A percentile compares a stretch with the other conserved stretches of the same genome.
These are phyloP conservation scores for Eremobia ochroleuca DNA, from an alignment of 2,888 invertebrate species.

Conservation along the genomic window DNA sequence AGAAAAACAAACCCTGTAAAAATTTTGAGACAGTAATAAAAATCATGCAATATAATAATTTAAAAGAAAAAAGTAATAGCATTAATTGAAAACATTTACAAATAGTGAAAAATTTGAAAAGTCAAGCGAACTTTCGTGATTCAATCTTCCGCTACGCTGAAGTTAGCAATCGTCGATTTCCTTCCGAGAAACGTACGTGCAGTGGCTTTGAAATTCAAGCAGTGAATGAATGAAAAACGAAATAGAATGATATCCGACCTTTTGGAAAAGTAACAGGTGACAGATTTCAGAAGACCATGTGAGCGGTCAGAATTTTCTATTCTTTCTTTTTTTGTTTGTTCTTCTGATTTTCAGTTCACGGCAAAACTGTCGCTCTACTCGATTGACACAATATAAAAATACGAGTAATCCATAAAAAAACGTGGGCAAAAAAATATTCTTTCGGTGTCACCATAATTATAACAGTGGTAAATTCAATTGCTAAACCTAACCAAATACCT, in stretches of 20 bases:
- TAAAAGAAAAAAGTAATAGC: background rate
- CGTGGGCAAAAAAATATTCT: background rate
- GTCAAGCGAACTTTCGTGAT: background rate
- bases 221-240: background rate
- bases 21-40: no score
- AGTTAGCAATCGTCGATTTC: conserved; percentile 14
- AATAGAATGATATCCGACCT: conserved; percentile 10
- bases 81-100: background rate
- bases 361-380: no score
- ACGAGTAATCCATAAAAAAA: background rate
- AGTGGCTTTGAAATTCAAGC: conserved; percentile 17
- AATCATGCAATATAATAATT: no score
- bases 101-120: background rate
- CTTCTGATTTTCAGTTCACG: background rate
- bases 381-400: background rate
- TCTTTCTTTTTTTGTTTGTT: no score
- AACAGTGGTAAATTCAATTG: background rate
- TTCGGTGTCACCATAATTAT: background rate
- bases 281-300: conserved; percentile 16
- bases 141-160: background rate
- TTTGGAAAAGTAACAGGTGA: conserved; percentile 33
- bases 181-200: conserved; percentile 2
- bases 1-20: no score
- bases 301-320: background rate
- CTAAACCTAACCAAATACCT: no score